phyloP scores from a whole-genome alignment of 2,113 vertebrate species.

The Dromaius novaehollandiae region DNA sequence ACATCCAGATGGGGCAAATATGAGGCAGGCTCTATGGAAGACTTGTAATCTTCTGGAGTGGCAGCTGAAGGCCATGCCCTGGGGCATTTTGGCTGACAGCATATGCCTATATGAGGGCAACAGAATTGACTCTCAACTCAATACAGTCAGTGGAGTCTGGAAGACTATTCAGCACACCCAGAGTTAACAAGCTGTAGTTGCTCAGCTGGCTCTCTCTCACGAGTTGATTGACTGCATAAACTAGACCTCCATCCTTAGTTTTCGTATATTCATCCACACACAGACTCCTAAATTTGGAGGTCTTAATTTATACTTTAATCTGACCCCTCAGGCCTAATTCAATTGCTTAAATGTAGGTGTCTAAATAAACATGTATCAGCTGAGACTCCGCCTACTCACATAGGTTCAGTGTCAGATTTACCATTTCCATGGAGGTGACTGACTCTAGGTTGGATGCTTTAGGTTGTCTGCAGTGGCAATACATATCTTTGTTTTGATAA shows the following conservation, averaged over 20 bases:
- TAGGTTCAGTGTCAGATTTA: not conserved
- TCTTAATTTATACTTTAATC: not conserved
- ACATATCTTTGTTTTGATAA: not conserved
- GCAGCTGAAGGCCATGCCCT: not conserved
- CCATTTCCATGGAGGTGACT: not conserved
- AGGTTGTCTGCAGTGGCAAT: not conserved
- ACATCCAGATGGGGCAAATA: not conserved
- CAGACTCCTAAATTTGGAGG: not conserved
- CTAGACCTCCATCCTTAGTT: not conserved
- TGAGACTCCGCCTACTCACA: not conserved
- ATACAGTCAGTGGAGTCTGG: not conserved
- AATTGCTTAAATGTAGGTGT: not conserved
- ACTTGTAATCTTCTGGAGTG: not conserved
- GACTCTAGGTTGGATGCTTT: not conserved
- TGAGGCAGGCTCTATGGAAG: not conserved
- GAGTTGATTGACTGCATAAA: not conserved
- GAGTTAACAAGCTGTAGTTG: not conserved
- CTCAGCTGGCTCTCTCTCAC: not conserved
- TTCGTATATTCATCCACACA: not conserved
- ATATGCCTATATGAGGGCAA: not conserved
- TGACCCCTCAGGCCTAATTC: not conserved
- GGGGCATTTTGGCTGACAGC: not conserved
- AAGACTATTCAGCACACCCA: not conserved
- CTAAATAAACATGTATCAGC: not conserved
- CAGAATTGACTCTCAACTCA: not conserved